These are phyloP conservation scores for Vombatus ursinus DNA, from an alignment of 2,113 vertebrate species.

Conservation along the genomic window DNA sequence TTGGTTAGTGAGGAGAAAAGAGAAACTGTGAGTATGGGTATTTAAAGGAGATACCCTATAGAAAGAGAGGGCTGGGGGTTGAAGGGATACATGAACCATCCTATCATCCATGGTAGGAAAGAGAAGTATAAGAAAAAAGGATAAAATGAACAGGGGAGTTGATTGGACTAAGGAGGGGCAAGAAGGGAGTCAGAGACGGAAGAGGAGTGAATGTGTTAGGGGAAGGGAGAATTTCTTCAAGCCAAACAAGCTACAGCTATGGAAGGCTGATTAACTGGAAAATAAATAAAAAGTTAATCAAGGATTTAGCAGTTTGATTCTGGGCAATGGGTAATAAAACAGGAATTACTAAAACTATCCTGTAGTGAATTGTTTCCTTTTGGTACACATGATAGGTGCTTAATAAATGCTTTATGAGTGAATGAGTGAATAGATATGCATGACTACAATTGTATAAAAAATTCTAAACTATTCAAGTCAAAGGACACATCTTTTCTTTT, in stretches of 20 bases:
- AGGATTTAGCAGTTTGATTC: background rate
- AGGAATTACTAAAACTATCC: background rate
- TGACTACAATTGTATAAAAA: background rate
- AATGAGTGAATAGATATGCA: background rate
- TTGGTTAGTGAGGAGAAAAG: background rate
- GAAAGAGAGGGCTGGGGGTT: no score
- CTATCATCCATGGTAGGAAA: no score
- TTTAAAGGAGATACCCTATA: no score
- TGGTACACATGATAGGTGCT: background rate
- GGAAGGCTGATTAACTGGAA: no score
- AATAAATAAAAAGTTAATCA: background rate
- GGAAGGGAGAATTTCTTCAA: background rate
- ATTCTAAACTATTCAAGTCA: background rate
- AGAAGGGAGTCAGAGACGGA: background rate
- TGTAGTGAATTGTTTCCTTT: background rate
- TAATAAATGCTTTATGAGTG: background rate
- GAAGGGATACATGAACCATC: no score
- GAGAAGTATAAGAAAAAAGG: background rate
- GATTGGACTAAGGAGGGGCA: background rate
- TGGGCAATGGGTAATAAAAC: background rate
- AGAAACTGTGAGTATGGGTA: background rate
- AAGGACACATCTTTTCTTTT: background rate
- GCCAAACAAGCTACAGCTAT: no score
- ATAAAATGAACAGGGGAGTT: background rate
- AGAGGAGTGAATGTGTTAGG: background rate